Conservation (phyloP, 1,140 invertebrate species). For the Caerostris darwini region DNA sequence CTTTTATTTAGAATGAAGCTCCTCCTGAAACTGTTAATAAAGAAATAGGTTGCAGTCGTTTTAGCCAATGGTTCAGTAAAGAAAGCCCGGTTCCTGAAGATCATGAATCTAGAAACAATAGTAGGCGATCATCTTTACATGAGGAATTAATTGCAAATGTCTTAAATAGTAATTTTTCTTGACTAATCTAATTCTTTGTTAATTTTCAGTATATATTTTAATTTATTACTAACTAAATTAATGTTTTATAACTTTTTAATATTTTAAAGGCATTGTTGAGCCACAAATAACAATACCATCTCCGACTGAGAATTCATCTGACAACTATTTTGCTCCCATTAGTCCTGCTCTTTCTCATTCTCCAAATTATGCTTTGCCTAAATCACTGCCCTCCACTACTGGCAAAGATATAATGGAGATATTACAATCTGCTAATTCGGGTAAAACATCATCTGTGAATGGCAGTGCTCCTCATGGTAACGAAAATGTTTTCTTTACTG, state of each 20-base stretch:
- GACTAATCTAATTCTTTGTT: neutral
- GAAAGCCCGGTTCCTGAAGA: slow-evolving; percentile 76
- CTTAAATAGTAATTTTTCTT: slow-evolving; percentile 84
- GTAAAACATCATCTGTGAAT: slow-evolving; percentile 1
- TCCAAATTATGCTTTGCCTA: slow-evolving; percentile 36
- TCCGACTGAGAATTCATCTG: slow-evolving; percentile 60
- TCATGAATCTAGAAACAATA: slow-evolving; percentile 80
- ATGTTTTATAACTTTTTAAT: neutral
- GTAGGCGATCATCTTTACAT: slow-evolving; percentile 85
- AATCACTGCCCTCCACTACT: neutral
- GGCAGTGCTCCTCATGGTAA: slow-evolving; percentile 53
- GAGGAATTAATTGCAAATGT: slow-evolving; percentile 86
- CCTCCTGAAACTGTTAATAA: slow-evolving; percentile 52
- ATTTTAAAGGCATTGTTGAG: slow-evolving; percentile 72
- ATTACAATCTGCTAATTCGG: slow-evolving; percentile 53
- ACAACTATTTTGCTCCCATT: slow-evolving; percentile 73
- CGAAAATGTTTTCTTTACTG: neutral
- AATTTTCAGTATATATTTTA: neutral
- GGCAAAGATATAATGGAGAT: slow-evolving; percentile 74
- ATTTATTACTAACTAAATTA: neutral
- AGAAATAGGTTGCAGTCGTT: slow-evolving; percentile 80
- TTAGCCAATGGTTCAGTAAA: slow-evolving; percentile 81
- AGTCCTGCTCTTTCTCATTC: slow-evolving; percentile 69
- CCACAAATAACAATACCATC: slow-evolving; percentile 69
- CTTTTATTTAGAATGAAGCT: slow-evolving; percentile 78